These are phyloP conservation scores for Astreopora myriophthalma DNA, from an alignment of 64 coral and sea anemone species.

Conservation along the genomic window DNA sequence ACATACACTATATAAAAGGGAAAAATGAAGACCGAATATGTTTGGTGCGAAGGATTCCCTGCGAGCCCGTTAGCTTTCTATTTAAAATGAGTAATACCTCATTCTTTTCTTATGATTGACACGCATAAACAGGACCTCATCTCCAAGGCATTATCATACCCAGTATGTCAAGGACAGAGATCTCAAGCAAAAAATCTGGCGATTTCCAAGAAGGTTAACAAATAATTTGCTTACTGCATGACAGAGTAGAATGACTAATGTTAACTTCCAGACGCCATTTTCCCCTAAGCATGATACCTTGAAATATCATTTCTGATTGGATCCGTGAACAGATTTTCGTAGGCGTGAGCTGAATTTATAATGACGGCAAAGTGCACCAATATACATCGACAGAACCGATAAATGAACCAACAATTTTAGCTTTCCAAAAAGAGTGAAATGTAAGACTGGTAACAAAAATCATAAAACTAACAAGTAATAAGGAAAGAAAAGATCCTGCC, in stretches of 20 bases:
- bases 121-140: slow-evolving; percentile 26
- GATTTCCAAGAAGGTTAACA: slow-evolving; percentile 61
- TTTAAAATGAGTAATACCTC: slow-evolving; percentile 17
- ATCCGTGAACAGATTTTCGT: too few species aligned
- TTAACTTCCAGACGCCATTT: not conserved
- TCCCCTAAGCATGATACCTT: too few species aligned
- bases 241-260: not conserved
- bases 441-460: too few species aligned
- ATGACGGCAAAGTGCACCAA: too few species aligned
- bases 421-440: not conserved
- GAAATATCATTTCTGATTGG: too few species aligned
- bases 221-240: slow-evolving; percentile 39
- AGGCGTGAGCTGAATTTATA: not conserved
- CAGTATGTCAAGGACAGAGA: slow-evolving; percentile 34
- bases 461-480: too few species aligned
- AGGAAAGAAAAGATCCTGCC: too few species aligned
- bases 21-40: not conserved
- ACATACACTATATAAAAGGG: not conserved
- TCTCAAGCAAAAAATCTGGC: slow-evolving; percentile 50
- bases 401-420: not conserved
- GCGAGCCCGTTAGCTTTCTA: not conserved
- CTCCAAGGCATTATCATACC: slow-evolving; percentile 38
- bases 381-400: not conserved
- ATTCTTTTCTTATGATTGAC: slow-evolving; percentile 48
- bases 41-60: not conserved